A percentile compares a stretch with the other conserved stretches of the same genome.
These are phyloP conservation scores for Tolypeutes matacus DNA, from an alignment of 2,797 vertebrate genomes.

Conservation along the genomic window DNA sequence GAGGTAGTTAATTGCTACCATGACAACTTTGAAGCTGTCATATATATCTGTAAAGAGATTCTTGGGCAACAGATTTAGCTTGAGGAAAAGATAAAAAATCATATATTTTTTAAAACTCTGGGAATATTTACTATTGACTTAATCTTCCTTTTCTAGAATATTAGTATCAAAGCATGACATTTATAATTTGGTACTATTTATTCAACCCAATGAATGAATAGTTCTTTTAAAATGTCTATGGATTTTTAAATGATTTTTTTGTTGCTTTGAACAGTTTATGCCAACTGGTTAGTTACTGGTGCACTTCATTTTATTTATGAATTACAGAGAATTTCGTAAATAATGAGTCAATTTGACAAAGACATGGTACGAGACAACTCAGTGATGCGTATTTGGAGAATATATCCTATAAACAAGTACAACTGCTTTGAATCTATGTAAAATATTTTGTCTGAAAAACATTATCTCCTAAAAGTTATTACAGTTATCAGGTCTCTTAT, in stretches of 20 bases:
- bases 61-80: background rate
- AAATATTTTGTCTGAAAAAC: background rate
- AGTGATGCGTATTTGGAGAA: background rate
- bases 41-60: constrained; percentile 53
- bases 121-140: background rate
- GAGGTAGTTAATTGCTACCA: constrained; percentile 67
- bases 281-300: background rate
- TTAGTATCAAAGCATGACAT: background rate
- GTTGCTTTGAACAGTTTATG: background rate
- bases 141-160: constrained; percentile 12
- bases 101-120: background rate
- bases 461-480: background rate
- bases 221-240: background rate
- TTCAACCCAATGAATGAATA: background rate
- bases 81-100: constrained; percentile 59
- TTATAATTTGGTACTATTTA: background rate
- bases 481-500: background rate
- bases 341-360: constrained; percentile 1
- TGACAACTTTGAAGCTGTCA: constrained; percentile 61
- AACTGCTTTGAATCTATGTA: background rate
- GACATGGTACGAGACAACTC: background rate
- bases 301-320: background rate
- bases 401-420: background rate
- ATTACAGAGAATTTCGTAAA: background rate
- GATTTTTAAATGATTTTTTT: background rate